Evolutionary conservation across 2,888 invertebrate species (phyloP), one percentile per base, ranked within the genome.

Genomic region (Conchocele bisecta): DNA sequence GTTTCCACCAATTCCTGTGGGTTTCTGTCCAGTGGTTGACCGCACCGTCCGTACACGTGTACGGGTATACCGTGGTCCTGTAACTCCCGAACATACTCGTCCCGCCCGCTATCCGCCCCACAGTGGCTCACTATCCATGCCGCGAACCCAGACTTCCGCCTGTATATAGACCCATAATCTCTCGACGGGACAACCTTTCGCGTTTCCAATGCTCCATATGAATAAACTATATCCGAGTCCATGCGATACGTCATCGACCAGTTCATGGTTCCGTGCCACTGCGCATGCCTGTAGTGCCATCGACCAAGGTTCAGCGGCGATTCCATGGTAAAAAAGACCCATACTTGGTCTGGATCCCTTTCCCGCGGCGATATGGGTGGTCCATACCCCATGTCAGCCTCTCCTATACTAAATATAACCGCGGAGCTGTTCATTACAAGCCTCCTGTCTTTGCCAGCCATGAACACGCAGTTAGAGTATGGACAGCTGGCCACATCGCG

Each of bases 81-180:
- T 13, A 84, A 46, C 17, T 74, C 46, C 3, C 59, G 33, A 7
- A 82, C 79, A 48, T 82, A 83, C 0, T 33, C 15, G 26, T 80
- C 75, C 31, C 84, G 54, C 39, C 33, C 57, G 37, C 75, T 71
- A 9, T 61, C 53, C 13, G 82, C 78, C 9, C 56, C 5, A 33
- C 84, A 84, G 41, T 82, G 70, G 58, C 81, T 81, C 41, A 81
- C 84, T 37, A 83, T 68, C 84, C 84, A 84, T 2, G 81, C 83
- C 7, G 71, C 67, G 22, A 66, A 26, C 41, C 67, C 71, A 4
- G 64, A 68, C 31, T 79, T 79, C 9, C 39, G 28, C 6, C 26
- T 11, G 41, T 39, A 56, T 24, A 56, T 56, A 33, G 20, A 26
- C 0, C 33, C 28, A 26, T 56, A 56, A 11, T 56, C 17, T 15